A percentile compares a stretch with the other conserved stretches of the same genome.
Conservation (phyloP, 2,113 vertebrate species). For the Neolamprologus brichardi region DNA sequence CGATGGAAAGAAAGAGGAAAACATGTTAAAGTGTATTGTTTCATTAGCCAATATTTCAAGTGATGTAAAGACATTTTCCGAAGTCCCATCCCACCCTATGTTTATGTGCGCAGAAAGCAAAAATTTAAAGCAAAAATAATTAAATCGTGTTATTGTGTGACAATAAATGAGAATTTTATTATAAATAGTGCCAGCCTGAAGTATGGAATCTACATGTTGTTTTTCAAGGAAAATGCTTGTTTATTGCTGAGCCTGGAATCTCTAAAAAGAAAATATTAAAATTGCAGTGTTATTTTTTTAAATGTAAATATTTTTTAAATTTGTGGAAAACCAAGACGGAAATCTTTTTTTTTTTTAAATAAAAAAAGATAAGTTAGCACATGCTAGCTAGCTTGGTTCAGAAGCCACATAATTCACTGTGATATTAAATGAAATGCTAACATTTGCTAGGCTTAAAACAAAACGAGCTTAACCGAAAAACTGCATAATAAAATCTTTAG, state of each 20-base stretch:
- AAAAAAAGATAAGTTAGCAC: neutral
- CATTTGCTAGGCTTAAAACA: neutral
- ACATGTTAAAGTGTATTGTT: neutral
- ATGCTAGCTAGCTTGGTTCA: neutral
- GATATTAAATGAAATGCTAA: neutral
- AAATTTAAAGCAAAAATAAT: neutral
- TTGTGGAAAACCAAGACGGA: neutral
- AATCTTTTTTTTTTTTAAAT: neutral
- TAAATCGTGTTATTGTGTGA: neutral
- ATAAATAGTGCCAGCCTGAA: neutral
- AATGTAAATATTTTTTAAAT: neutral
- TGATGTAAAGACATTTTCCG: neutral
- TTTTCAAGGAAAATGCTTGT: neutral
- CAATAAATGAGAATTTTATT: neutral
- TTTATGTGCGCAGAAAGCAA: neutral
- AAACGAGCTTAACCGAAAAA: neutral
- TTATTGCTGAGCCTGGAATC: neutral
- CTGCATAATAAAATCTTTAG: neutral
- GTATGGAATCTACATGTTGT: neutral
- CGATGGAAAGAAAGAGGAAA: neutral
- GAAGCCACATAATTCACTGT: neutral
- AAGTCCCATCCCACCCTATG: neutral
- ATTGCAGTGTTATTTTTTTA: neutral
- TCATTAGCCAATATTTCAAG: neutral
- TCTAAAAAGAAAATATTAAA: neutral